Base-by-base conservation (phyloP, 2,113 vertebrate species). In the Coryphaenoides rupestris region DNA sequence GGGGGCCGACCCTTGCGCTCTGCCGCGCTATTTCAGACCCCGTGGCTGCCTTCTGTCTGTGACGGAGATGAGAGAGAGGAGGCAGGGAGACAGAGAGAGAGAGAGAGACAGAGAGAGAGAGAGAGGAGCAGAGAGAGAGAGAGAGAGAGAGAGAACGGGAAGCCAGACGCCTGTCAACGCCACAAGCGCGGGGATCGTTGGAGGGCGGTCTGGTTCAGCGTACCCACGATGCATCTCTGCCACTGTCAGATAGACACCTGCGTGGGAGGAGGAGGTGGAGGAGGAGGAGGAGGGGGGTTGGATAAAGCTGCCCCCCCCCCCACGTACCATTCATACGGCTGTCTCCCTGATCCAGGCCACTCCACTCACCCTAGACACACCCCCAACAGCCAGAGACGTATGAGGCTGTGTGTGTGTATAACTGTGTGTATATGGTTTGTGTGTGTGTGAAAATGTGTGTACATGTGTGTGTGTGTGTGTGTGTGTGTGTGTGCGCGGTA, bases 151-250 rank as follows among this genome's bases (percentile, higher is more conserved):
- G 33, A 9, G 33, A 12, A 12, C 33, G 13, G 33, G 33, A 79
- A 82, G 75, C 79, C 84, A 83, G 82, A 81, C 72, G 70, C 73
- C 70, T 79, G 72, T 79, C 83, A 84, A 66, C 55, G 69, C 69
- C 75, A 77, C 75, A 40, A 75, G 72, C 67, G 24, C 67, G 63
- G 58, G 60, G 73, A 78, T 19, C 21, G 22, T 21, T 66, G 66
- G 73, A 64, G 63, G 57, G 69, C 65, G 56, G 76, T 71, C 63
- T 33, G 16, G 63, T 62, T 68, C 58, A 57, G 71, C 68, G 67
- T 73, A 76, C 69, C 17, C 54, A 21, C 15, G 16, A 56, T 72
- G 65, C 67, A 70, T 74, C 58, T 69, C 54, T 68, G 64, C 58
- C 55, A 81, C 76, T 74, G 64, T 68, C 26, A 79, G 71, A 83